Percentiles rank a stretch among this genome's conserved stretches.
These are phyloP conservation scores for Benitochromis conjunctus DNA, from an alignment of 2,113 vertebrate species.

Conservation along the genomic window DNA sequence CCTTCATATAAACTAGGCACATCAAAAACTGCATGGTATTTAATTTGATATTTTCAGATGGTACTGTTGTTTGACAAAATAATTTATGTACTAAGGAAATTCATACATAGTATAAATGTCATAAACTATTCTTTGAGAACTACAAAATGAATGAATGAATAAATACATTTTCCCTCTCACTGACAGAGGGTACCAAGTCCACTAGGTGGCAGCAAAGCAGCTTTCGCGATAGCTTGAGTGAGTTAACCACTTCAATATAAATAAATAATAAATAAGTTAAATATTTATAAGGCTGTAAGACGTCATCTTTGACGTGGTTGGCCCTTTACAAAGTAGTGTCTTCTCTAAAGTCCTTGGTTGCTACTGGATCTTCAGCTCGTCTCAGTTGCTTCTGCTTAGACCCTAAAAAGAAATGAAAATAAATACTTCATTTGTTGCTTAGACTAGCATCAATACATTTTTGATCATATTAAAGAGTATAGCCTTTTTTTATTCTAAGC, in stretches of 20 bases:
- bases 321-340: slow-evolving; percentile 62
- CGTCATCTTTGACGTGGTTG: background rate
- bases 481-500: background rate
- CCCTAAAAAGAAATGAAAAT: slow-evolving; percentile 5
- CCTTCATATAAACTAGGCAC: background rate
- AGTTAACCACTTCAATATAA: background rate
- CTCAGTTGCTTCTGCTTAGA: background rate
- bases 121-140: slow-evolving; percentile 50
- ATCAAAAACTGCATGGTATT: background rate
- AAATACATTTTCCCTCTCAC: slow-evolving; percentile 31
- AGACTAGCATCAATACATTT: background rate
- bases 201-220: slow-evolving; percentile 57
- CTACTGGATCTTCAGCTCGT: background rate
- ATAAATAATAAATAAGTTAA: slow-evolving; percentile 70
- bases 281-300: slow-evolving; percentile 31
- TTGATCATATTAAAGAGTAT: background rate
- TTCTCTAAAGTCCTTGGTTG: slow-evolving; percentile 18
- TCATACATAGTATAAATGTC: slow-evolving; percentile 45
- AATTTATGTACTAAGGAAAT: background rate
- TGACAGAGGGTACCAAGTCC: slow-evolving; percentile 4
- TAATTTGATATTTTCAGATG: slow-evolving; percentile 7
- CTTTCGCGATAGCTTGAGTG: slow-evolving; percentile 5
- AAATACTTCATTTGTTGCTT: background rate
- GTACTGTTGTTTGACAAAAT: background rate
- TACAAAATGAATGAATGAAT: background rate